These are phyloP conservation scores for Piaya cayana DNA, from an alignment of 2,113 vertebrate species.

Conservation along the genomic window DNA sequence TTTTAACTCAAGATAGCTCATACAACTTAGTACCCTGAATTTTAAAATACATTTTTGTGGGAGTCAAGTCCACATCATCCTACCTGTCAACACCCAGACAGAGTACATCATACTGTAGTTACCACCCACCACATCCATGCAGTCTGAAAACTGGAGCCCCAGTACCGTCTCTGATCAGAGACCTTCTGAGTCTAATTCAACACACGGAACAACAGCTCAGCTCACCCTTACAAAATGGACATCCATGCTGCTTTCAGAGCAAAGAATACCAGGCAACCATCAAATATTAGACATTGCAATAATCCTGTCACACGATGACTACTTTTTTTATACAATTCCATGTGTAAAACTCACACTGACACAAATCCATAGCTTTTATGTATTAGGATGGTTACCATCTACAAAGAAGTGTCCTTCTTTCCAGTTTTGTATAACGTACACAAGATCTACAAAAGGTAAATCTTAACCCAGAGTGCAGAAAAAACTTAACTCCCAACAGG, in stretches of 20 bases:
- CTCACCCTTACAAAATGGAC: not conserved
- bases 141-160: not conserved
- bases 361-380: not conserved
- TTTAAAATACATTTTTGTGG: not conserved
- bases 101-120: not conserved
- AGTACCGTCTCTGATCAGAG: not conserved
- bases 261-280: not conserved
- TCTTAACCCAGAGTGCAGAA: not conserved
- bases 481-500: slow-evolving; percentile 31
- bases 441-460: not conserved
- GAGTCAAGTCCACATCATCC: not conserved
- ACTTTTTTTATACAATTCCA: too few relatives aligned
- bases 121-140: not conserved
- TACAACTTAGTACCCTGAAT: not conserved
- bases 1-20: not conserved
- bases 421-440: not conserved
- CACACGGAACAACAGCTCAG: not conserved
- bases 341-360: not conserved
- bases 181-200: not conserved
- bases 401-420: not conserved
- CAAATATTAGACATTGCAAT: not conserved
- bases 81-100: not conserved
- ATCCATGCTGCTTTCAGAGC: not conserved
- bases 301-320: not conserved
- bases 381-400: not conserved